Conservation (phyloP, 2,113 vertebrate genomes). For the Pteropus alecto region DNA sequence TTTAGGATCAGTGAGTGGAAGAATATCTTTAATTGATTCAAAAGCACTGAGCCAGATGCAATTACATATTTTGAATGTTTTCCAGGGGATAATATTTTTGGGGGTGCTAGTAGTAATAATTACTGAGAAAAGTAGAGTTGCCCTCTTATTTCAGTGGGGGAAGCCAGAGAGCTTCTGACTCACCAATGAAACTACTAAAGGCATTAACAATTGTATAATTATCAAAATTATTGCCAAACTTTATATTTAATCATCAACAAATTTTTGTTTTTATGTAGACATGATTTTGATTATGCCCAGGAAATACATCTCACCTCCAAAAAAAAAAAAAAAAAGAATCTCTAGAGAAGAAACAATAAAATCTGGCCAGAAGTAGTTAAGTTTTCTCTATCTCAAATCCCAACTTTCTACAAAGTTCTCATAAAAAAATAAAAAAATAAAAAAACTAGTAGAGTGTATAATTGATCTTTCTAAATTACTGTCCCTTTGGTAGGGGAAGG, state of each 20-base stretch:
- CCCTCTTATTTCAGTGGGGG: not conserved
- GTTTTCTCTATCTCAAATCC: not conserved
- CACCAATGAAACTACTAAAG: not conserved
- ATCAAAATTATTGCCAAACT: conserved; percentile 7
- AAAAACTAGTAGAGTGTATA: not conserved
- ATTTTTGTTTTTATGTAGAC: not conserved
- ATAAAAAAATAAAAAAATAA: not conserved
- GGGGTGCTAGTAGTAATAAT: conserved; percentile 37
- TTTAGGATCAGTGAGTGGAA: conserved; percentile 21
- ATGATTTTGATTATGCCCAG: not conserved
- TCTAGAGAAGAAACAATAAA: not conserved
- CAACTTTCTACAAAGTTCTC: not conserved
- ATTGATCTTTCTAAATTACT: not conserved
- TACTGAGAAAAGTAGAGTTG: conserved; percentile 32
- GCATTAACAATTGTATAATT: not conserved
- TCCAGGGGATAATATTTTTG: conserved; percentile 6
- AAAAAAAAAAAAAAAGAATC: not conserved
- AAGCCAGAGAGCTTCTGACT: conserved; percentile 6
- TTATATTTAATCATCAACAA: not conserved
- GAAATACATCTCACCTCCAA: not conserved
- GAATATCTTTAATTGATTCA: conserved; percentile 41
- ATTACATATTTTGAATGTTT: conserved; percentile 56
- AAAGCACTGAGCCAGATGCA: conserved; percentile 30
- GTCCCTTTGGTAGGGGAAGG: not conserved
- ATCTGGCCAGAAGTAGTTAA: not conserved